Evolutionary conservation across 2,888 invertebrate genomes (phyloP), one percentile per base, ranked within the genome.

Genomic region (Drosophila maculinotata): DNA sequence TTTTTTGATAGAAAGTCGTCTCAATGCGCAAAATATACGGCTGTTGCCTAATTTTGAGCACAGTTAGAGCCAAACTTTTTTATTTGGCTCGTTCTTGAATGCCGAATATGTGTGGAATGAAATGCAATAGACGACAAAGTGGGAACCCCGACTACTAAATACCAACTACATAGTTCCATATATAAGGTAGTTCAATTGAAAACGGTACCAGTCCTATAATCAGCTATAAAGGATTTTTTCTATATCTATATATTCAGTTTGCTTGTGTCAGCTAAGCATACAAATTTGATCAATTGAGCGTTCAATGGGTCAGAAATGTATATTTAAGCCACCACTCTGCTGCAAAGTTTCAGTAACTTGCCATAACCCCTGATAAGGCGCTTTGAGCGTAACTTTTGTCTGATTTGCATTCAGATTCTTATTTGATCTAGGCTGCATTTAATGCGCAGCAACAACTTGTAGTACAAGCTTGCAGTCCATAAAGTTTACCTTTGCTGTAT

Each of bases 401-500:
- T 31, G 25, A 20, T 14, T 38, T 44, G 31, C 47, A 41, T 28
- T 54, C 23, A 20, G 28, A 28, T 15, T 2, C 12, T 20, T 23
- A 14, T 17, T 33, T 5, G 8, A 7, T 15, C n/a, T 17, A 9
- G n/a, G 42, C 52, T n/a, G 23, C 14, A 23, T 25, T 58, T 20
- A 28, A 39, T 38, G 31, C 30, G 1, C 47, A 8, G 9, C 9
- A 57, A 28, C 38, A 53, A 39, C 36, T 48, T 42, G 48, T 39
- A 31, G 30, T 31, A 47, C 41, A 31, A 49, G 30, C 25, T 9
- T 42, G 45, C 42, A 52, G 45, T 35, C 25, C 38, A 49, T 59
- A 33, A 47, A 51, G 35, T 25, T 47, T 47, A n/a, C n/a, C 33
- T 15, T 7, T 10, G 41, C 45, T 30, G 33, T n/a, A 8, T 15